Conservation (phyloP, 2,113 vertebrate genomes). For the Petaurus breviceps region DNA sequence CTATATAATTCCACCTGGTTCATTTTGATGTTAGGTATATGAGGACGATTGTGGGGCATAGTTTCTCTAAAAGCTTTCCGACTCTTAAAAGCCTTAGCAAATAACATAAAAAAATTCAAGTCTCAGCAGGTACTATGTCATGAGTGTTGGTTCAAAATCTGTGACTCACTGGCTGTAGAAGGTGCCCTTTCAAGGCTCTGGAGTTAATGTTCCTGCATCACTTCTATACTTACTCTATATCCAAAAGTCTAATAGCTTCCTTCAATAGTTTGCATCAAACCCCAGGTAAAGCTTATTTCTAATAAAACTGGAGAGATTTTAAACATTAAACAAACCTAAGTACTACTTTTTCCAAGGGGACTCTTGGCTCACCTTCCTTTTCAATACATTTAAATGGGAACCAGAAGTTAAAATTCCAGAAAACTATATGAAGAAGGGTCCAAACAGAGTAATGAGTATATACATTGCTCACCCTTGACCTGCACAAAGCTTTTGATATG, state of each 20-base stretch:
- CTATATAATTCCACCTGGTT: neutral
- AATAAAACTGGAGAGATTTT: conserved; percentile 41
- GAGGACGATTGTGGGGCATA: neutral
- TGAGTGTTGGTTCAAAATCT: neutral
- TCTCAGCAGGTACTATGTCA: neutral
- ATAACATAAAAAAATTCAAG: conserved; percentile 22
- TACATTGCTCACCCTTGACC: neutral
- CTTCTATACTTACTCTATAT: neutral
- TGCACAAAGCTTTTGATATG: conserved; percentile 30
- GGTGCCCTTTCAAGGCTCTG: neutral
- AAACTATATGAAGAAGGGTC: conserved; percentile 39
- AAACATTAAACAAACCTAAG: neutral
- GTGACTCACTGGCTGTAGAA: neutral
- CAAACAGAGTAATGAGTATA: conserved; percentile 17
- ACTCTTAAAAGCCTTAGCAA: conserved; percentile 5
- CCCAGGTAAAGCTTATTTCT: neutral
- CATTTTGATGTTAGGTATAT: conserved; percentile 24
- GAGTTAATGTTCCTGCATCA: neutral
- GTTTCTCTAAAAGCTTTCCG: conserved; percentile 5
- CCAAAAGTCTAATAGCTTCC: neutral
- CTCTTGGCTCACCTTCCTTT: conserved; percentile 10
- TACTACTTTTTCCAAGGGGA: conserved; percentile 3
- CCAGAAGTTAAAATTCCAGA: conserved; percentile 44
- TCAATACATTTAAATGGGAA: neutral
- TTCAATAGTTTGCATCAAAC: neutral